Evolutionary conservation across 2,888 invertebrate species (phyloP), one percentile per base, ranked within the genome.

Genomic region (Halictus quadricinctus): DNA sequence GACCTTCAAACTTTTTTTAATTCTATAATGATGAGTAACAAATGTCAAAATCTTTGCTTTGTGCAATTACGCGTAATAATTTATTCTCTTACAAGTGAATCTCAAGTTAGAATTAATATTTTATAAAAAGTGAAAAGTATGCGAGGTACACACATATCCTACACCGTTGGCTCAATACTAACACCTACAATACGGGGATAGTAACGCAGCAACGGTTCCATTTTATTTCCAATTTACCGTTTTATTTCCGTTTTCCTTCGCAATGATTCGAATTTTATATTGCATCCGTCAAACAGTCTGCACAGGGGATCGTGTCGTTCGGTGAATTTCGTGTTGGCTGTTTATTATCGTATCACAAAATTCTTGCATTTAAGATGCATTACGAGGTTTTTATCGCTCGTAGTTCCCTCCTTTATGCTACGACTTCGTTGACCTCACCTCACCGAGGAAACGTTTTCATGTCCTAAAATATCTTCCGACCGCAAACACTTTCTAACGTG

Each of bases 401-500:
- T 79, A 36, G 74, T 77, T 83, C 73, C 70, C 81, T 81, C 76
- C 76, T 87, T 87, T 88, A 87, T 81, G 81, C 78, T 13, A 46
- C 84, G 85, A 69, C 84, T 82, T 48, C 73, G 81, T 85, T 81
- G 87, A 84, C 81, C 87, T 87, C 87, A 80, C 87, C 79, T 86
- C 83, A 79, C 80, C 77, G 82, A 88, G 85, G 84, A 88, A 89
- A 88, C 88, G 79, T 88, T 87, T 87, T 82, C 87, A 79, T 64
- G 79, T 89, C 89, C 82, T 83, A 89, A 89, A 89, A 89, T 89
- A 89, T 89, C 89, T 70, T 54, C 77, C 83, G 81, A 75, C 83
- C 86, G 89, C 88, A 85, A 89, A 89, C 89, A 85, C 89, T 88
- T 89, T 89, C 89, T 88, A 81, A 88, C 88, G 77, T 88, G 85